A percentile compares a stretch with the other conserved stretches of the same genome.
Evolutionary conservation across 2,888 invertebrate genomes (phyloP).

Genomic region (Trichogramma evanescens): DNA sequence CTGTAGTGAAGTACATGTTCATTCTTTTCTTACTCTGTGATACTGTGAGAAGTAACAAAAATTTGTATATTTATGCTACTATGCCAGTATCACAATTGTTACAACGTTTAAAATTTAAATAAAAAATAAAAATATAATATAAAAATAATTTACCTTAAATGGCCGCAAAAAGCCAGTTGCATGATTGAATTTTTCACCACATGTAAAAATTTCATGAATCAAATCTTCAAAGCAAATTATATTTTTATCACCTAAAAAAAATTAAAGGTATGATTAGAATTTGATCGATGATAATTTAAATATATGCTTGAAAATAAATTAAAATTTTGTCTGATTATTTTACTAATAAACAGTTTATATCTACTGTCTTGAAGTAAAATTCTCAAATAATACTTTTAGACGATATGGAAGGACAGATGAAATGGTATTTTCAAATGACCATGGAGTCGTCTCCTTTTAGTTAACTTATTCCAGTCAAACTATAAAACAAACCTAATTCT

Average conservation of each 20-base stretch:
- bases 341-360: background rate
- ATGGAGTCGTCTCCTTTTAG: no score
- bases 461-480: no score
- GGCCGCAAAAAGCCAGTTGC: background rate
- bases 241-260: background rate
- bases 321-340: background rate
- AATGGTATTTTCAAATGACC: no score
- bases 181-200: background rate
- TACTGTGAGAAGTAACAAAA: no score
- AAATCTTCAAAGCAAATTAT: background rate
- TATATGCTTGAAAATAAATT: background rate
- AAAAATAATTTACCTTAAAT: background rate
- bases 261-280: background rate
- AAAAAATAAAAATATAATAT: no score
- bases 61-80: no score
- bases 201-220: background rate
- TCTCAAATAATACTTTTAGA: no score
- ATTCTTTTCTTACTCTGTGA: no score
- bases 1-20: no score
- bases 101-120: no score
- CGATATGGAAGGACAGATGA: no score
- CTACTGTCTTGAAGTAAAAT: background rate
- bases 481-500: background rate
- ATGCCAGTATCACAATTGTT: no score
- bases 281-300: background rate